A percentile compares a stretch with the other conserved stretches of the same genome.
Conservation (phyloP, 2,113 vertebrate species). For the Oreotrochilus melanogaster region DNA sequence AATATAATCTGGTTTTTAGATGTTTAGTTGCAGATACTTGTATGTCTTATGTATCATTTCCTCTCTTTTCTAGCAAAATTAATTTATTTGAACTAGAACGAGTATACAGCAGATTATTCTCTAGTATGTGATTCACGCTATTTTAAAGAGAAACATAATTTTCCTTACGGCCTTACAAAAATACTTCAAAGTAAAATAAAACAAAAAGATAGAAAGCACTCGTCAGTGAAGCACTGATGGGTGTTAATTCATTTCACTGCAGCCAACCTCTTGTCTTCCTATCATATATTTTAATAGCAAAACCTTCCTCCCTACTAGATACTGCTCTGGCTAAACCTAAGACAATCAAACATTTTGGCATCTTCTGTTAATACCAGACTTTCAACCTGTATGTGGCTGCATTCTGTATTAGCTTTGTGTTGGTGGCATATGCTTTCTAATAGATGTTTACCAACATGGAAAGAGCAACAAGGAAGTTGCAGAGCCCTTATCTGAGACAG, state of each 20-base stretch:
- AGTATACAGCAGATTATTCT: background rate
- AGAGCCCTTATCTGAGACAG: background rate
- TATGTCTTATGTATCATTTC: background rate
- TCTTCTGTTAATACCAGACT: background rate
- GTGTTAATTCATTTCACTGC: background rate
- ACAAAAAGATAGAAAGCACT: background rate
- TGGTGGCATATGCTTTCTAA: background rate
- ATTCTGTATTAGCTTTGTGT: background rate
- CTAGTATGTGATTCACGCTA: background rate
- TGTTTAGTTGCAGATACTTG: background rate
- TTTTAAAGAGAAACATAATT: background rate
- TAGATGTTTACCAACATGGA: rapidly evolving
- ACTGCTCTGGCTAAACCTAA: background rate
- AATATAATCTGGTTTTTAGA: background rate
- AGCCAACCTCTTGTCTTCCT: background rate
- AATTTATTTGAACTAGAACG: background rate
- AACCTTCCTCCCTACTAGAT: background rate
- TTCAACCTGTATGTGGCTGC: rapidly evolving
- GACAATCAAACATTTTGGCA: background rate
- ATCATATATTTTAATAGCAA: background rate
- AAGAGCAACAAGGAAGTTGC: background rate
- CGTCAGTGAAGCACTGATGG: background rate
- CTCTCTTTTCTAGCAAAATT: background rate
- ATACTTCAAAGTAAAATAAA: background rate
- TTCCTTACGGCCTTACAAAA: background rate